Evolutionary conservation across 35 echinoderm and acorn worm genomes (phyloP), one percentile per base, ranked within the genome.

Genomic region (Hemicentrotus pulcherrimus): DNA sequence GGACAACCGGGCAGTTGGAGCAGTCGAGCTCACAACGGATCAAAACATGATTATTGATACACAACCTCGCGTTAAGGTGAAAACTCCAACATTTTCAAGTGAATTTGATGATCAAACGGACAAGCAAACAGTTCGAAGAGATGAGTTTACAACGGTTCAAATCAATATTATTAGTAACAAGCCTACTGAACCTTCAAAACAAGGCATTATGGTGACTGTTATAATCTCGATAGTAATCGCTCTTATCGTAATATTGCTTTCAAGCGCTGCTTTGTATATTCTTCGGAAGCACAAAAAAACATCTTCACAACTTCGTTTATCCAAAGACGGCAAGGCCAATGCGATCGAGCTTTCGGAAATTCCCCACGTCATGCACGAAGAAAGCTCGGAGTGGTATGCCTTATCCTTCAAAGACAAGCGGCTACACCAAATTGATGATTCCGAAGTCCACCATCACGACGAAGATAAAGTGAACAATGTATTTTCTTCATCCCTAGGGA

Each of bases 341-440:
- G 87, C 5, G 16, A 89, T 89, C 12, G 87, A 89, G 32, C 45
- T 89, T 89, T 41, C 87, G 13, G 32, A 46, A 11, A 89, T 89
- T 11, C 87, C 87, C 18, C 87, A 89, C 28, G 32, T 46, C 32
- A 5, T 46, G 16, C 87, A 32, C 31, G 45, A 89, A 32, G 87
- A 46, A 14, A 89, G 87, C 28, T 89, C 87, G 9, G 10, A 89
- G 0, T 46, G 31, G 31, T 89, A 89, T 22, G 87, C 87, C 30
- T 32, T 89, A 89, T 89, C 87, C 14, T 89, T 89, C 18, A 89
- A 89, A 46, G 87, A 89, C 32, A 89, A 89, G 87, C 31, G 45
- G 0, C 31, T 46, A 89, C 31, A 89, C 15, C 87, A 46, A 35
- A 89, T 30, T 15, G 12, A 32, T 15, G 87, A 89, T 46, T 10